Base-by-base conservation (phyloP, 1,140 invertebrate genomes). In the Drosophila repleta region DNA sequence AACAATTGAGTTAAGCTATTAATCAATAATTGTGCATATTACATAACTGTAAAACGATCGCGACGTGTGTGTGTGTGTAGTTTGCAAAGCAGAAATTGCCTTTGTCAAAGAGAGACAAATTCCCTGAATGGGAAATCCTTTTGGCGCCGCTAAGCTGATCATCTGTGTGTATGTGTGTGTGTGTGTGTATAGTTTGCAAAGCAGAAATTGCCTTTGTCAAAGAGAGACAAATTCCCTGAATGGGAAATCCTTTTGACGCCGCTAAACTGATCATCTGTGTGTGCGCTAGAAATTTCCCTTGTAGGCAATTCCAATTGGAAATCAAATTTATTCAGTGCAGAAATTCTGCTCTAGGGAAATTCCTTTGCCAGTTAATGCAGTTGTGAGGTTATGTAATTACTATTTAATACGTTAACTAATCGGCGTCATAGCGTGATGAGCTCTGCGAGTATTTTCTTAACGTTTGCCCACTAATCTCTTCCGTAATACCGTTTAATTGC, bases 401-500 rank as follows among this genome's bases (percentile, higher is more conserved):
- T 58, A 41, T 39, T 58, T 26, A 49, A 56, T 24, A 7, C 45
- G 35, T 41, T 65, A 26, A 41, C 46, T 62, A 63, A 69, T 63
- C 66, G 20, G 20, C 37, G 21, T 37, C 29, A 37, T 35, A 46
- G 21, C 43, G 10, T 51, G 29, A 51, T 51, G 29, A 51, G 65
- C 15, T 29, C 11, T 35, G 26, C 10, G 15, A 52, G 49, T 51
- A 29, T 4, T 17, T 7, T 24, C 13, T 24, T 13, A 29, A 51
- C 49, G 26, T 32, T 32, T 52, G 29, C 49, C 49, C 15, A 52
- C 66, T 80, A 74, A 85, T 84, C 80, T 57, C 52, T 52, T n/a
- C 21, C 70, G 48, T 78, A 75, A 71, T 73, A 57, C 29, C 15
- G 56, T 43, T 62, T 70, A 84, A 83, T 83, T 68, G 35, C 65